phyloP scores from a whole-genome alignment of 2,113 vertebrate species.

The Sminthopsis crassicaudata region DNA sequence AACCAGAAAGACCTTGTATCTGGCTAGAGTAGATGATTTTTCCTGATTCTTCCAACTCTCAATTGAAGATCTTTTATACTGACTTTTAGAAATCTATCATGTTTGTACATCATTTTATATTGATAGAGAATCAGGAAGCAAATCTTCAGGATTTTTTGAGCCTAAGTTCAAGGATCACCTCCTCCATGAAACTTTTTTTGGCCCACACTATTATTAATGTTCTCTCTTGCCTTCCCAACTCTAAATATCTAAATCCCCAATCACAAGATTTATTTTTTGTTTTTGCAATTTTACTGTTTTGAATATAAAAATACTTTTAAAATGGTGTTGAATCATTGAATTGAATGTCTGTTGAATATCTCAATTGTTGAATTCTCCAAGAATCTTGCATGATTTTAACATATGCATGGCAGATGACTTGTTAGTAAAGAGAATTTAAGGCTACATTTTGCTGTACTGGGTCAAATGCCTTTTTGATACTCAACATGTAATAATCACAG shows the following conservation, averaged over 20 bases:
- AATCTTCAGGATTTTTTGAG: background rate
- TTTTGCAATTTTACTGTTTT: background rate
- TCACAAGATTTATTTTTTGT: background rate
- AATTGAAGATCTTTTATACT: background rate
- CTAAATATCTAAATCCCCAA: background rate
- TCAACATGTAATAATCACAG: background rate
- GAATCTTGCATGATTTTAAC: background rate
- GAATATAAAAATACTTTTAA: background rate
- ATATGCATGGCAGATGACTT: background rate
- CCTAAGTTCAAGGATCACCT: background rate
- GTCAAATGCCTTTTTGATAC: background rate
- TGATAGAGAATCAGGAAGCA: background rate
- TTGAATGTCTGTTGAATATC: background rate
- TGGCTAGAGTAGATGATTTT: background rate
- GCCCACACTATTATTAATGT: background rate
- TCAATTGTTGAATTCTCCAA: background rate
- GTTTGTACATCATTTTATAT: background rate
- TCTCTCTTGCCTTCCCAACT: background rate
- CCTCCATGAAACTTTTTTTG: background rate
- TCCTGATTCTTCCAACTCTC: background rate
- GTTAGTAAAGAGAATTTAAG: background rate
- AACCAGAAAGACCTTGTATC: background rate
- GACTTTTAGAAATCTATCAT: background rate
- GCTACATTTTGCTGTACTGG: background rate
- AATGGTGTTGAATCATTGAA: background rate